Conservation (phyloP, 2,888 invertebrate species). For the Leptinotarsa juncta region DNA sequence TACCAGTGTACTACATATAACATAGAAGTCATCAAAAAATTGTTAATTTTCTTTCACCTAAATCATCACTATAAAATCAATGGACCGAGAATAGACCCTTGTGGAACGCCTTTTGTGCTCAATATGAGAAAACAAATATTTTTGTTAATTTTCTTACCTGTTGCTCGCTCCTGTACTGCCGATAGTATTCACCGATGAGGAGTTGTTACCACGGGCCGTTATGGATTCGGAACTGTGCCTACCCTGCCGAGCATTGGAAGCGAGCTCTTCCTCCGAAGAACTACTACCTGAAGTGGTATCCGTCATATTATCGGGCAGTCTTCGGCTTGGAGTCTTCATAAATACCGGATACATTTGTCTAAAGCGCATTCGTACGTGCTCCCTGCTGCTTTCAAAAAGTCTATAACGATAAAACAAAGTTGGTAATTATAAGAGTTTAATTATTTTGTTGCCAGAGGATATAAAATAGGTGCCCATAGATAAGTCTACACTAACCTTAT, state of each 20-base stretch:
- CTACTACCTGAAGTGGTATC: slow-evolving; percentile 59
- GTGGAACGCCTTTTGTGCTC: no score
- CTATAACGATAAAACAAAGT: slow-evolving; percentile 36
- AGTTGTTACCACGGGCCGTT: not conserved
- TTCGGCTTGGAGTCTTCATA: slow-evolving; percentile 50
- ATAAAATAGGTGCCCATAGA: no score
- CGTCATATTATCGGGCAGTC: slow-evolving; percentile 42
- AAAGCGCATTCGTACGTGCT: slow-evolving; percentile 51
- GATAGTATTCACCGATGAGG: not conserved
- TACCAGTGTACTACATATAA: no score
- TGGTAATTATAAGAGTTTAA: not conserved
- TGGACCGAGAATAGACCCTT: no score
- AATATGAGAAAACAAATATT: no score
- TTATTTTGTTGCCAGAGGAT: no score
- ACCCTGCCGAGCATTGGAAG: slow-evolving; percentile 31
- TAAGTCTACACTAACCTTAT: slow-evolving; percentile 48
- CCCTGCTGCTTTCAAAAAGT: slow-evolving; percentile 55
- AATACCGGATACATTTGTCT: slow-evolving; percentile 54
- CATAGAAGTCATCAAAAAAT: no score
- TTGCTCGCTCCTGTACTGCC: slow-evolving; percentile 11
- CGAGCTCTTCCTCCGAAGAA: slow-evolving; percentile 50
- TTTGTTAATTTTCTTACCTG: not conserved
- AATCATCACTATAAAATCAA: no score
- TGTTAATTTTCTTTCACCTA: no score
- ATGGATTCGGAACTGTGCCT: slow-evolving; percentile 22